Conservation (phyloP, 2,888 invertebrate genomes). For the Drosophila paranaensis region DNA sequence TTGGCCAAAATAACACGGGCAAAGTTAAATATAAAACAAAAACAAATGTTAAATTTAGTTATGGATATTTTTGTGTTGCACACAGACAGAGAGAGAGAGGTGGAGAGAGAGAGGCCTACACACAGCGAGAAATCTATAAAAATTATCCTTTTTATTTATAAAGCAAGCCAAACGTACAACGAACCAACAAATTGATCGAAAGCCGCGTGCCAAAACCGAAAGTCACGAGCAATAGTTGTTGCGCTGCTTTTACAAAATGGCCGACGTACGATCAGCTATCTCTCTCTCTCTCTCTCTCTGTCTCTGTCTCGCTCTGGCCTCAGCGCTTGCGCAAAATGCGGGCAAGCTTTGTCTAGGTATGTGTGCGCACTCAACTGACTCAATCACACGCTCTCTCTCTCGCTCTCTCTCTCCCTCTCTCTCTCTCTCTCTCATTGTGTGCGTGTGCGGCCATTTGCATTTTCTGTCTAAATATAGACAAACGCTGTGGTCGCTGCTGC, state of each 20-base stretch:
- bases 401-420: conserved; percentile 11
- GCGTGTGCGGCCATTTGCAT: conserved; percentile 73
- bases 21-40: conserved; percentile 77
- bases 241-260: conserved; percentile 44
- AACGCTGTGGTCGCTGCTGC: conserved; percentile 28
- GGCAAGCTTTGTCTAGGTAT: conserved; percentile 35
- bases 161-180: conserved; percentile 40
- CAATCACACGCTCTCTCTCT: conserved; percentile 15
- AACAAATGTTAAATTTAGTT: conserved; percentile 80
- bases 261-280: conserved; percentile 26
- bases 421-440: conserved; percentile 11
- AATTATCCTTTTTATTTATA: conserved; percentile 69
- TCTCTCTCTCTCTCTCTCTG: background rate
- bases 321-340: conserved; percentile 65
- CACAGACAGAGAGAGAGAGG: conserved; percentile 5
- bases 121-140: conserved; percentile 60
- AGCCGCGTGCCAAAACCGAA: conserved; percentile 40
- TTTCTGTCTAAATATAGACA: conserved; percentile 79
- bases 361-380: conserved; percentile 31
- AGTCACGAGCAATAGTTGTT: conserved; percentile 44
- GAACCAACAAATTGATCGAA: conserved; percentile 47
- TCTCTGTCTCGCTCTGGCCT: background rate
- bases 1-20: conserved; percentile 64
- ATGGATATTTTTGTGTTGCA: conserved; percentile 67
- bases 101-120: background rate